Conservation (phyloP, 2,797 vertebrate species). For the Rhinichthys osculus region DNA sequence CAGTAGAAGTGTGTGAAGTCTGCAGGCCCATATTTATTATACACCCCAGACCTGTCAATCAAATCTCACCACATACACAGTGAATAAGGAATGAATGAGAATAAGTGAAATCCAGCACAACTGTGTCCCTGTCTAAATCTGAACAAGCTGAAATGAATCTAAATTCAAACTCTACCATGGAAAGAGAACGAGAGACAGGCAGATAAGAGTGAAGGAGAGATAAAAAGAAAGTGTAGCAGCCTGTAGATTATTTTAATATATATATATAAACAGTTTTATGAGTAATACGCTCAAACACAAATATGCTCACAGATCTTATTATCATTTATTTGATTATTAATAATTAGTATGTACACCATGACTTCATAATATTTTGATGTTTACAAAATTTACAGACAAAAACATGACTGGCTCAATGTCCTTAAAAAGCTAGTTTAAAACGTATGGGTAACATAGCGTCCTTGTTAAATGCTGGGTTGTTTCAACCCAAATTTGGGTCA, state of each 20-base stretch:
- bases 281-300: neutral
- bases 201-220: neutral
- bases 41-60: constrained; percentile 62
- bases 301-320: neutral
- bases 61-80: constrained; percentile 54
- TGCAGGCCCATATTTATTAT: constrained; percentile 64
- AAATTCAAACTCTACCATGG: constrained; percentile 22
- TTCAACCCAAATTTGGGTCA: no score
- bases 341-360: neutral
- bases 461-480: neutral
- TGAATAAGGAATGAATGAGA: constrained; percentile 55
- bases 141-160: constrained; percentile 39
- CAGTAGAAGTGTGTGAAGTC: constrained; percentile 58
- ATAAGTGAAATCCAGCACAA: constrained; percentile 51
- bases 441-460: neutral
- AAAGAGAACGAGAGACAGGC: constrained; percentile 13
- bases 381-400: neutral
- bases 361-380: neutral
- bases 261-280: no score
- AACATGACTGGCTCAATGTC: neutral
- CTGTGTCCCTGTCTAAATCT: constrained; percentile 5
- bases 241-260: neutral
- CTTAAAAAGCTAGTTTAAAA: neutral
- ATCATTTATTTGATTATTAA: neutral
- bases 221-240: neutral